Evolutionary conservation across 2,797 vertebrate species (phyloP), one percentile per base, ranked within the genome.

Genomic region (Poliocrania exsul): DNA sequence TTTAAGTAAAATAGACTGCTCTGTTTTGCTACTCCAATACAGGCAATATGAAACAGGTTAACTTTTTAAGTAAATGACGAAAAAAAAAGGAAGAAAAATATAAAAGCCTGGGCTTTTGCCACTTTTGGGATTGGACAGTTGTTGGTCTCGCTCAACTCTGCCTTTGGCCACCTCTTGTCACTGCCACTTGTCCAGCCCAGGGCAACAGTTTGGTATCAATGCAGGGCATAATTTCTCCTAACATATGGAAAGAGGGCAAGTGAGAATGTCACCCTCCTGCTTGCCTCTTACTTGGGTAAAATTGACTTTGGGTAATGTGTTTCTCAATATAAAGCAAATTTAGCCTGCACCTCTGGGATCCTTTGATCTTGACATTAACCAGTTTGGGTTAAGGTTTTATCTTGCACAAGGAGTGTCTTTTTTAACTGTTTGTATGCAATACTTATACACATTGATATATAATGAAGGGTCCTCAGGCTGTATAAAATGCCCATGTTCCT

Each of bases 181-280:
- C 42, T 33, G n/a, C 47, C 65, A 50, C n/a, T 70, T 81, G 20
- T 58, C 23, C 26, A 61, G n/a, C 35, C 44, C 20, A 37, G 13
- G 11, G 23, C 49, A 84, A 16, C 14, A 51, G 18, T 21, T 40
- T 40, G 8, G 8, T 69, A 16, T 42, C 4, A 4, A 67, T n/a
- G 38, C 38, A 66, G 8, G 7, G 6, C 25, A 53, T 40, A 5
- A 11, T 56, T 88, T 75, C 42, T 60, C 64, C 33, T 35, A 38
- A 40, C 4, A 31, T 13, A n/a, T 47, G 6, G 21, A 31, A 50
- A 93, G 21, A 74, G 19, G 13, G 3, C 11, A 70, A 33, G 13
- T 0, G 0, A 26, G 29, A 78, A 67, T 51, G 3, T 5, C 18
- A 54, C 6, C 10, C 8, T 71, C 20, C 44, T 71, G 25, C 10